Conservation (phyloP, 1,140 invertebrate species). For the Heliconius hermathena region DNA sequence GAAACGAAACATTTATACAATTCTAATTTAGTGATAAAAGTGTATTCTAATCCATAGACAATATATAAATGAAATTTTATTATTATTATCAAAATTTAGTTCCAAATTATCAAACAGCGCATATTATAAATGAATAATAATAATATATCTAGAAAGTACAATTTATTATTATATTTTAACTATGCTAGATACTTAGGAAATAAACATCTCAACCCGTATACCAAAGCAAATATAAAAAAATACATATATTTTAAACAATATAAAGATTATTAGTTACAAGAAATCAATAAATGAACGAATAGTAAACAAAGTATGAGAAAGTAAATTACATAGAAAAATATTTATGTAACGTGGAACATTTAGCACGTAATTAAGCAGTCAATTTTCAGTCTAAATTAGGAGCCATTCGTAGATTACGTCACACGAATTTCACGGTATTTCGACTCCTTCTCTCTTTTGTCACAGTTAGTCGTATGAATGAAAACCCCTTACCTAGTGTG, state of each 20-base stretch:
- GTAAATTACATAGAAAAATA: conserved; percentile 39
- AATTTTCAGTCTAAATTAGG: conserved; percentile 53
- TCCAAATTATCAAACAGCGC: neutral
- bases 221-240: neutral
- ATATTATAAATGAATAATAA: too few species aligned
- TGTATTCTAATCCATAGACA: neutral
- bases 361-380: conserved; percentile 62
- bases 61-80: neutral
- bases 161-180: neutral
- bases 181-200: neutral
- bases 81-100: neutral
- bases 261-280: neutral
- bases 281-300: neutral
- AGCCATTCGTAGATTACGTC: too few species aligned
- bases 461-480: too few species aligned
- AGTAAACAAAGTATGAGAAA: neutral
- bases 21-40: neutral
- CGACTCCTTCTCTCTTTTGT: too few species aligned
- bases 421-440: too few species aligned
- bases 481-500: too few species aligned
- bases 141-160: neutral
- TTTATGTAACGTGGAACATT: conserved; percentile 44
- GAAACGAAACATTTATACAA: neutral
- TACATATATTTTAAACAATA: neutral
- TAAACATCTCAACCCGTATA: conserved; percentile 10